Percentiles rank a stretch among this genome's conserved stretches.
Conservation (phyloP, 2,797 vertebrate species). For the Coracias cyanogaster region DNA sequence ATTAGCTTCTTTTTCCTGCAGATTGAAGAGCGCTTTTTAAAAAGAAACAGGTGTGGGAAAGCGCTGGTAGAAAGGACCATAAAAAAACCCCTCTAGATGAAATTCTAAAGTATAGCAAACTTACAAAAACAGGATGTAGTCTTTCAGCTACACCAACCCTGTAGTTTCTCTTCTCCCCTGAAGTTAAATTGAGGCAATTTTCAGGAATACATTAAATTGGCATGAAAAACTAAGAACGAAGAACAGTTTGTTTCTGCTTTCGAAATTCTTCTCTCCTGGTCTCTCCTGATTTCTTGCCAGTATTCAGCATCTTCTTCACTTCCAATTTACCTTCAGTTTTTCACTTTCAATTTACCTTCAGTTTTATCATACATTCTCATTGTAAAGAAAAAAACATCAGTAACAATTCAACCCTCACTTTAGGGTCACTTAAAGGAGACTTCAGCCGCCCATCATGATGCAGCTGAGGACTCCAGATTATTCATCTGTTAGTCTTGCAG, state of each 20-base stretch:
- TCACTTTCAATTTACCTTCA: neutral
- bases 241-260: slow-evolving; percentile 11
- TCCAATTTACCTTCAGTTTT: neutral
- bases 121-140: neutral
- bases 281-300: neutral
- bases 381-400: neutral
- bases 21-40: neutral
- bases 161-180: neutral
- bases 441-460: neutral
- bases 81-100: neutral
- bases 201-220: slow-evolving; percentile 1
- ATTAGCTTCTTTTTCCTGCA: neutral
- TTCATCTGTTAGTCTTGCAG: slow-evolving; percentile 19
- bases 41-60: neutral
- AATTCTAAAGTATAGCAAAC: neutral
- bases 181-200: slow-evolving; percentile 58
- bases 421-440: slow-evolving; percentile 24
- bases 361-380: neutral
- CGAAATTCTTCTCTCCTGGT: neutral
- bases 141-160: neutral
- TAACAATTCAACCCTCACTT: slow-evolving; percentile 15
- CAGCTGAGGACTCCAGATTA: neutral
- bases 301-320: neutral
- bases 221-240: neutral
- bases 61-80: neutral